Evolutionary conservation across 2,113 vertebrate species (phyloP), one percentile per base, ranked within the genome.

Genomic region (Thinocorus orbignyianus): DNA sequence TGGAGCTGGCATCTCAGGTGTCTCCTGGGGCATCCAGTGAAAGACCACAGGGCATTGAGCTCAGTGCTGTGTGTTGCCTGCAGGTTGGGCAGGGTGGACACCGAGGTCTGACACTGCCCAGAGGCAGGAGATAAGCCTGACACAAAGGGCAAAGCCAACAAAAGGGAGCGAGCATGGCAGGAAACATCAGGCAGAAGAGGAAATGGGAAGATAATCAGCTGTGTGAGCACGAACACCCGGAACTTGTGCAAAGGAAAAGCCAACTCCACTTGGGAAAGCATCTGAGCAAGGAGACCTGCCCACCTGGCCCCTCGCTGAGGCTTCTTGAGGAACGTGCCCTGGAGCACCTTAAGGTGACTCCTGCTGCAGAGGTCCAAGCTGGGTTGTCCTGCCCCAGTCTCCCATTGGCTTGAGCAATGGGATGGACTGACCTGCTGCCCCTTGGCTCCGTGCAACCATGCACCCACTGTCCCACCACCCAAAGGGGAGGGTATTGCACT

Each of bases 131-230:
- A 76, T 57, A 64, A 95, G 77, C 52, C 44, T 61, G 77, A 94
- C 72, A 86, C 86, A 88, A 93, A 93, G 60, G 78, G 31, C 46
- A 84, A 86, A 84, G 74, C 19, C 13, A 9, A 51, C 31, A 61
- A 78, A 92, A 93, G 79, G 51, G 60, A 92, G 71, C 1, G 9
- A 95, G 33, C 2, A 2, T 41, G 52, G 72, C 92, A 96, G 95
- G 96, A 97, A 95, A 93, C 90, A 93, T 78, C 96, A 78, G 88
- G 64, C 86, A 55, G 88, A 61, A 57, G 86, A 95, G 95, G 96
- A 97, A 96, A 83, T 0, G 0, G 61, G 88, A 82, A 96, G 95
- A 92, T 95, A 86, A 94, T 74, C 76, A 91, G 81, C 77, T 68
- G 46, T 33, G 7, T 11, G 57, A 97, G 35, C 81, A 89, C 80